Conservation (phyloP, 1,140 invertebrate genomes). For the Tetragonula clypearis region DNA sequence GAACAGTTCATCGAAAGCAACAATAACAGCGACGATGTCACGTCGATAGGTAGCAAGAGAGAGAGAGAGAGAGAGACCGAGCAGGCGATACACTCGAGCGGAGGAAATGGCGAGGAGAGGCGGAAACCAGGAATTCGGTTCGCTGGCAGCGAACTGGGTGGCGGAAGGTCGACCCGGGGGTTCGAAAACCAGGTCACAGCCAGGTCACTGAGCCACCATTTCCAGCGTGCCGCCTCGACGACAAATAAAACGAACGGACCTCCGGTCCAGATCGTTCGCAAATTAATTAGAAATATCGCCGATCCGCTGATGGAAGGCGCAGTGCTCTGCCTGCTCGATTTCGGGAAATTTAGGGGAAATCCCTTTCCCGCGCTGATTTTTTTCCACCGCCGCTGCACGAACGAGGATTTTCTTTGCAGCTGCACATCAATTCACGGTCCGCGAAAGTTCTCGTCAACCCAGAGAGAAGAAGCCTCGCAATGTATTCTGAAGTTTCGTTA, state of each 20-base stretch:
- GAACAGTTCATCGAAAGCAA: not conserved
- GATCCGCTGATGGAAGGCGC: not conserved
- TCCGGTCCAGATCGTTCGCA: constrained; percentile 21
- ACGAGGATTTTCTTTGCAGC: no score
- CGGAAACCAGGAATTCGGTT: constrained; percentile 68
- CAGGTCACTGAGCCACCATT: constrained; percentile 64
- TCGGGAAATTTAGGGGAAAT: not conserved
- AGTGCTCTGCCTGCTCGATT: not conserved
- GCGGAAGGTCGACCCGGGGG: constrained; percentile 55
- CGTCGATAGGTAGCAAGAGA: not conserved
- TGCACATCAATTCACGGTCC: no score
- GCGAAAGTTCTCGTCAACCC: no score
- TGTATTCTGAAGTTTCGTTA: no score
- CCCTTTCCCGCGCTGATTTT: no score
- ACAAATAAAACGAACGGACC: constrained; percentile 61
- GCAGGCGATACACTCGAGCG: constrained; percentile 17
- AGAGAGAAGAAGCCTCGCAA: no score
- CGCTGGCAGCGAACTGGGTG: constrained; percentile 51
- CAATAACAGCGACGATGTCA: constrained; percentile 1
- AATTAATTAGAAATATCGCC: constrained; percentile 69
- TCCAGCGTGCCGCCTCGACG: constrained; percentile 30
- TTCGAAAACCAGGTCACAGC: constrained; percentile 63
- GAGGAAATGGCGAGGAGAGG: constrained; percentile 23
- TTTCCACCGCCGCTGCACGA: no score
- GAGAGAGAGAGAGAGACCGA: not conserved